These are phyloP conservation scores for Aphidius colemani DNA, from an alignment of 2,888 invertebrate species.

Conservation along the genomic window DNA sequence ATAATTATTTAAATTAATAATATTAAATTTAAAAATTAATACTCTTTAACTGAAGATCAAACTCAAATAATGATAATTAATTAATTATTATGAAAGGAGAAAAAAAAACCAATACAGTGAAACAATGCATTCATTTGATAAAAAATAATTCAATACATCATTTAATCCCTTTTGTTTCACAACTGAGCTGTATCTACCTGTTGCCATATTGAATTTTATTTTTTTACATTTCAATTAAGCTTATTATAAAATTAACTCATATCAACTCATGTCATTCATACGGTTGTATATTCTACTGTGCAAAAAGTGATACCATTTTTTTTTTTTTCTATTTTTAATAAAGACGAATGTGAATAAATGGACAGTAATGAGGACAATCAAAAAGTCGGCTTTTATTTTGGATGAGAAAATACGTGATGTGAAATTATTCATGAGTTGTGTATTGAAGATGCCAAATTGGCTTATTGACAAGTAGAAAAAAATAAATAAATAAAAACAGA, in stretches of 20 bases:
- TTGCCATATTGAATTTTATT: background rate
- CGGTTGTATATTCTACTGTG: no score
- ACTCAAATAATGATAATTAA: no score
- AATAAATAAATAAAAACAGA: background rate
- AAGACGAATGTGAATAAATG: background rate
- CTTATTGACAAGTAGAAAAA: background rate
- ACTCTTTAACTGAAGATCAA: no score
- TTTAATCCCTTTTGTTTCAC: background rate
- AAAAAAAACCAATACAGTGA: no score
- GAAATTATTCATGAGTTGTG: conserved; percentile 32
- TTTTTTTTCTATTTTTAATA: background rate
- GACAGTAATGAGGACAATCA: conserved; percentile 21
- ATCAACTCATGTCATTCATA: no score
- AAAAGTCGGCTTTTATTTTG: background rate
- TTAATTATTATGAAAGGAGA: no score
- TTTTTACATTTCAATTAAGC: background rate
- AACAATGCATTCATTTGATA: no score
- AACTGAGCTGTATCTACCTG: background rate
- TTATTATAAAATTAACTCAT: background rate
- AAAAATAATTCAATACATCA: background rate
- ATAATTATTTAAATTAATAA: no score
- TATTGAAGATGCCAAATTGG: conserved; percentile 6
- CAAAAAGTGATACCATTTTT: no score
- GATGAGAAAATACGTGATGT: background rate
- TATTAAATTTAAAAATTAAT: no score